Evolutionary conservation across 2,113 vertebrate genomes (phyloP).

Genomic region (Callithrix jacchus): DNA sequence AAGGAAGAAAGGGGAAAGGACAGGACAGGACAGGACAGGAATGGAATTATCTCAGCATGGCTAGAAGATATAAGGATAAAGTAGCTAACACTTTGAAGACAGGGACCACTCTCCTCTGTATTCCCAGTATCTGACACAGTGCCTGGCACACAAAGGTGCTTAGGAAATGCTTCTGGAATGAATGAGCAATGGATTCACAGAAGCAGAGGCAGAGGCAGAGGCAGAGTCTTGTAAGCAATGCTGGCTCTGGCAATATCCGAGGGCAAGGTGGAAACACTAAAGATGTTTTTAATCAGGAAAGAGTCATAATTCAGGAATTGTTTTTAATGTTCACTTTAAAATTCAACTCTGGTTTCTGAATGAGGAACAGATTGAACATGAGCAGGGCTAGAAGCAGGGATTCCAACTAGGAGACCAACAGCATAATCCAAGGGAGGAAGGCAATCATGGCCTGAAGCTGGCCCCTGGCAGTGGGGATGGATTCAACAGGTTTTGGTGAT

Average conservation of each 20-base stretch:
- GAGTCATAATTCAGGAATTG: background rate
- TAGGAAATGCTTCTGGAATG: background rate
- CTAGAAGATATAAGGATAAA: background rate
- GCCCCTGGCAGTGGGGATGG: background rate
- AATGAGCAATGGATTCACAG: background rate
- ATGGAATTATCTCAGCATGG: background rate
- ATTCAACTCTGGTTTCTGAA: background rate
- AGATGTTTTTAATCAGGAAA: background rate
- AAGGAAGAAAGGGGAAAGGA: too few species aligned
- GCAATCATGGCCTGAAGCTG: background rate
- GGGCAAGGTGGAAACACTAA: background rate
- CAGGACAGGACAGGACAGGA: too few species aligned
- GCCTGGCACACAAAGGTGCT: background rate
- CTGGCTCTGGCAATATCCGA: background rate
- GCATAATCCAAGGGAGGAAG: rapidly evolving
- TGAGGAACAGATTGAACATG: background rate
- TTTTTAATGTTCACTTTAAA: background rate
- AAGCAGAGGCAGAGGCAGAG: background rate
- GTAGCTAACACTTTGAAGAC: background rate
- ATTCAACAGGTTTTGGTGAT: too few species aligned
- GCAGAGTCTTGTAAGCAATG: background rate
- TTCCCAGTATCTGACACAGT: background rate
- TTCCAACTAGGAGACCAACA: rapidly evolving
- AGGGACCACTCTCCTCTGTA: background rate
- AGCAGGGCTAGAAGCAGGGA: background rate